phyloP scores from a whole-genome alignment of 2,797 vertebrate species.

The Esox lucius region DNA sequence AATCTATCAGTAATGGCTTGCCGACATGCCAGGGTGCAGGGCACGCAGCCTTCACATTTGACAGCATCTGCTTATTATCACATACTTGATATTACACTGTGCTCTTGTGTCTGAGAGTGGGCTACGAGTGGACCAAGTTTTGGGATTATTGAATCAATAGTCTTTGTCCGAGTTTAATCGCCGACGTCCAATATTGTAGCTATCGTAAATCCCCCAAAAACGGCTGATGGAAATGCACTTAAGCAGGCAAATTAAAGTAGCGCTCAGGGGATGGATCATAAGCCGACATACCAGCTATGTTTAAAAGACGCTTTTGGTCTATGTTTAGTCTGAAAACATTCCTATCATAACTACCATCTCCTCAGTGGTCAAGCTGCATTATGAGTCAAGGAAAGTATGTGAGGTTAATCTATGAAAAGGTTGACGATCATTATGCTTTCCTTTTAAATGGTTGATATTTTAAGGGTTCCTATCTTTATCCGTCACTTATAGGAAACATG shows the following conservation, averaged over 20 bases:
- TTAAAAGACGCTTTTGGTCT: not conserved
- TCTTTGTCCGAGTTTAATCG: constrained; percentile 24
- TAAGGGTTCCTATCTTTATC: not conserved
- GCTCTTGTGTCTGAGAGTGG: not conserved
- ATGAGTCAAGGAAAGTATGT: not conserved
- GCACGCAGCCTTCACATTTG: not conserved
- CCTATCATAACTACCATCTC: not conserved
- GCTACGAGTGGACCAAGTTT: constrained; percentile 2
- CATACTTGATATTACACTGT: constrained; percentile 10
- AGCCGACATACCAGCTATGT: not conserved
- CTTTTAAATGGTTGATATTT: not conserved
- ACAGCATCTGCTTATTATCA: constrained; percentile 2
- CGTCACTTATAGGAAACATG: not conserved
- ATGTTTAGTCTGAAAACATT: constrained; percentile 3
- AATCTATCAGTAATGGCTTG: not conserved
- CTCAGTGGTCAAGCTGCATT: not conserved
- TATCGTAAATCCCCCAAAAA: not conserved
- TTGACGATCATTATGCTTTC: not conserved
- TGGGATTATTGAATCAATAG: constrained; percentile 23
- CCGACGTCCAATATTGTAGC: constrained; percentile 19
- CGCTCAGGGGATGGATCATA: not conserved
- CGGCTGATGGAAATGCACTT: not conserved
- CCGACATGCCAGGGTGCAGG: not conserved
- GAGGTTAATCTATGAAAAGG: constrained; percentile 1
- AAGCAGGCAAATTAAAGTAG: constrained; percentile 1